Evolutionary conservation across 1,140 invertebrate species (phyloP).

Genomic region (Euglossa dilemma): DNA sequence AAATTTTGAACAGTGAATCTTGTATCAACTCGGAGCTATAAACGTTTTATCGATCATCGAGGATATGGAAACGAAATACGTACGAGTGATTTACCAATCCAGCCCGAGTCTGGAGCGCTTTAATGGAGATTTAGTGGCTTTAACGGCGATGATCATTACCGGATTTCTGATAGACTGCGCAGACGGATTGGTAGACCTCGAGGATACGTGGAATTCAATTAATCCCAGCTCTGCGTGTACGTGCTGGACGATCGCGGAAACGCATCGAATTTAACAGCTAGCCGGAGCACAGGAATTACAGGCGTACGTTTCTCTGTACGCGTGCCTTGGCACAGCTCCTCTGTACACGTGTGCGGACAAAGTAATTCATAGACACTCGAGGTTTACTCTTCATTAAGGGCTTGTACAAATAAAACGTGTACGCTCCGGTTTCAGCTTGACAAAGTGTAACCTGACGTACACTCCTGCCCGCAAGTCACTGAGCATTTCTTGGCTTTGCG

Average conservation of each 20-base stretch:
- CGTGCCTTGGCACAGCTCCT: background rate
- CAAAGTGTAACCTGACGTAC: background rate
- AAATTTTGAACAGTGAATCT: too few species aligned
- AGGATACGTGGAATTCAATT: constrained; percentile 8
- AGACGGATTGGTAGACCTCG: background rate
- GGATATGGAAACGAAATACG: too few species aligned
- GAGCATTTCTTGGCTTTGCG: background rate
- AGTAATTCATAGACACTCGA: background rate
- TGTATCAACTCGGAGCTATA: too few species aligned
- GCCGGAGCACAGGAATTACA: background rate
- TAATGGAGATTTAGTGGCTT: constrained; percentile 17
- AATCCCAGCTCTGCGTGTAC: background rate
- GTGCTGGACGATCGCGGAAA: background rate
- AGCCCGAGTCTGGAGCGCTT: background rate
- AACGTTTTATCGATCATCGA: background rate
- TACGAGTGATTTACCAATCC: background rate
- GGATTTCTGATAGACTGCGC: background rate
- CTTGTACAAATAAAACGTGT: background rate
- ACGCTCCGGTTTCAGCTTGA: background rate
- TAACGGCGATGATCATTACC: constrained; percentile 9
- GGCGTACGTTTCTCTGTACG: background rate
- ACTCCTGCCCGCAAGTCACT: background rate
- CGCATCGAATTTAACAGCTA: background rate
- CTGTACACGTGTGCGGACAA: too few species aligned
- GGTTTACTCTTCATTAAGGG: background rate